phyloP scores from a whole-genome alignment of 2,113 vertebrate genomes.

The Cebus imitator region DNA sequence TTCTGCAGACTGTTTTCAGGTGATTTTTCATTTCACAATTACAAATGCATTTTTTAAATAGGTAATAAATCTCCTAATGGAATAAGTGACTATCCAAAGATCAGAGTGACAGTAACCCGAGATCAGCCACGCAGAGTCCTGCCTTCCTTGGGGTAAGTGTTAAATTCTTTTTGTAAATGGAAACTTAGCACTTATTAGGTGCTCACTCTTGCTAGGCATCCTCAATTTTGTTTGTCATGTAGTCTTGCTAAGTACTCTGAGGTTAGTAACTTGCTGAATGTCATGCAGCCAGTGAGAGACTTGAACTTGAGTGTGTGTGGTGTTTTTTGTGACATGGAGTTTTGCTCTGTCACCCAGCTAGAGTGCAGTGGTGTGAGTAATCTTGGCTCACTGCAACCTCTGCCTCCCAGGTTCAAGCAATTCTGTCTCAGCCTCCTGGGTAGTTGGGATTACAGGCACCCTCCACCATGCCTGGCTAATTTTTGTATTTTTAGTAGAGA shows the following conservation, averaged over 20 bases:
- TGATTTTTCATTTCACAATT: not conserved
- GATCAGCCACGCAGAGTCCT: constrained; percentile 49
- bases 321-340: no score
- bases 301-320: not conserved
- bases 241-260: not conserved
- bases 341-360: no score
- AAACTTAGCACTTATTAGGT: not conserved
- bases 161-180: constrained; percentile 6
- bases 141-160: constrained; percentile 69
- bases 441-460: no score
- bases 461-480: no score
- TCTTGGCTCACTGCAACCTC: no score
- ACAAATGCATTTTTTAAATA: constrained; percentile 62
- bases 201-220: not conserved
- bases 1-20: not conserved
- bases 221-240: not conserved
- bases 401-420: no score
- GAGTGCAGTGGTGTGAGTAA: no score
- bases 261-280: not conserved
- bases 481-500: no score
- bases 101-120: constrained; percentile 75
- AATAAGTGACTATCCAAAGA: constrained; percentile 64
- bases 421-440: no score
- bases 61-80: constrained; percentile 78
- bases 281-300: not conserved